Conservation (phyloP, 2,113 vertebrate species). For the Channa argus region DNA sequence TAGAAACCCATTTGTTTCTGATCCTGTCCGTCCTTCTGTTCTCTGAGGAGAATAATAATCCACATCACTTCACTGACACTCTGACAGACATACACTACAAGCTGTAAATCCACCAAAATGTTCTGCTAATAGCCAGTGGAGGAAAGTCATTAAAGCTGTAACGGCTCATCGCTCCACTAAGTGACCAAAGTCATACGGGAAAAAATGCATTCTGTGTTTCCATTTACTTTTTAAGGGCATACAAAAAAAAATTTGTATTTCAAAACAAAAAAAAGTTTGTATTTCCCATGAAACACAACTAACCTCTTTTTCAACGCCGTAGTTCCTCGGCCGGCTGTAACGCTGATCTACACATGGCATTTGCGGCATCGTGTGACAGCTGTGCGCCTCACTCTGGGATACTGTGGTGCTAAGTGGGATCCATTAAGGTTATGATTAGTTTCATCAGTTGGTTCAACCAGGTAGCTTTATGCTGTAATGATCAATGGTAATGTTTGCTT, state of each 20-base stretch:
- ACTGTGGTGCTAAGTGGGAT: conserved; percentile 51
- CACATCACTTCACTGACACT: conserved; percentile 25
- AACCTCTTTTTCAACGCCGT: neutral
- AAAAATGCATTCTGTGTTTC: conserved; percentile 26
- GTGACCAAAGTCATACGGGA: conserved; percentile 52
- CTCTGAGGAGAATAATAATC: conserved; percentile 20
- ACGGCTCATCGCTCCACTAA: conserved; percentile 41
- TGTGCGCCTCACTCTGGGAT: conserved; percentile 40
- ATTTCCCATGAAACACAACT: neutral
- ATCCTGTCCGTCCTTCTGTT: neutral
- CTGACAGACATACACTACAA: conserved; percentile 15
- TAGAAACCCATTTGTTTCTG: neutral
- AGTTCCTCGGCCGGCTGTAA: neutral
- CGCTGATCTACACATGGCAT: conserved; percentile 14
- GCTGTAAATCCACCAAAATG: conserved; percentile 47
- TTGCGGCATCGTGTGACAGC: conserved; percentile 41
- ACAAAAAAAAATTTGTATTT: neutral
- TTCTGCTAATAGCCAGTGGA: conserved; percentile 42
- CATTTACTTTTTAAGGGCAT: conserved; percentile 17
- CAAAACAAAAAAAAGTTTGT: neutral
- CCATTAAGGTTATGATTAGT: conserved; percentile 53
- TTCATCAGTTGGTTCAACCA: conserved; percentile 41
- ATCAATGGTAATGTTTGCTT: conserved; percentile 59
- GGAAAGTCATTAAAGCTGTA: conserved; percentile 39
- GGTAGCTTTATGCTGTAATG: conserved; percentile 37